Base-by-base conservation (phyloP, 2,888 invertebrate genomes). In the Orchesella flavescens region DNA sequence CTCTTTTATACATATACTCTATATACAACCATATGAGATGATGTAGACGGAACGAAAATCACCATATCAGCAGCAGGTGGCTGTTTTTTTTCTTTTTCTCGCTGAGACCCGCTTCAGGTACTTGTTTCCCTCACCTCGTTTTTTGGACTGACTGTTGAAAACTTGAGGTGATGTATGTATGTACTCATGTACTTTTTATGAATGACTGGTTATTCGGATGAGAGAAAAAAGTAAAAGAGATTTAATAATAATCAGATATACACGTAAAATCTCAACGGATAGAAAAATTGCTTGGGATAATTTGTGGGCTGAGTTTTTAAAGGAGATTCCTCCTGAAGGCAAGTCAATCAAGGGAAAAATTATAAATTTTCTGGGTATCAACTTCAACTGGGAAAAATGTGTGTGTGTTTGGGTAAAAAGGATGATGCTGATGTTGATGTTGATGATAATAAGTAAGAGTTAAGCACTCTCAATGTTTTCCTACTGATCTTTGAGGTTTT, bases 31-130 rank as follows among this genome's bases (percentile, higher is more conserved):
- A 19, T 59, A 59, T 10, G 17, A 23, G 66, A 44, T 66, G 66
- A 63, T 44, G 44, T 66, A 21, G 66, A 49, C 49, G n/a, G 49
- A 49, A 49, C 34, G 57, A 24, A 12, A 57, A 57, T 72, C 55
- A 74, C 59, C 34, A 49, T 10, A 23, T 23, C 49, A 71, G 83
- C 83, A 83, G 83, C 83, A 83, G 83, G 83, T 83, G 83, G 83
- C 83, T 83, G 78, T 78, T 78, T 61, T 66, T 66, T 34, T 72
- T 65, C 34, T 34, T 34, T 34, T 34, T 34, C 34, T 34, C 34
- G 34, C 34, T 77, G 66, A 73, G 65, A 73, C 59, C n/a, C 34
- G 82, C 44, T 71, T 81, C 81, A 75, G 81, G 81, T 75, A 75
- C 69, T 68, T 69, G n/a, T 46, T 63, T 75, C 61, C 59, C 57